Base-by-base conservation (phyloP, 2,113 vertebrate genomes). In the Naja naja region DNA sequence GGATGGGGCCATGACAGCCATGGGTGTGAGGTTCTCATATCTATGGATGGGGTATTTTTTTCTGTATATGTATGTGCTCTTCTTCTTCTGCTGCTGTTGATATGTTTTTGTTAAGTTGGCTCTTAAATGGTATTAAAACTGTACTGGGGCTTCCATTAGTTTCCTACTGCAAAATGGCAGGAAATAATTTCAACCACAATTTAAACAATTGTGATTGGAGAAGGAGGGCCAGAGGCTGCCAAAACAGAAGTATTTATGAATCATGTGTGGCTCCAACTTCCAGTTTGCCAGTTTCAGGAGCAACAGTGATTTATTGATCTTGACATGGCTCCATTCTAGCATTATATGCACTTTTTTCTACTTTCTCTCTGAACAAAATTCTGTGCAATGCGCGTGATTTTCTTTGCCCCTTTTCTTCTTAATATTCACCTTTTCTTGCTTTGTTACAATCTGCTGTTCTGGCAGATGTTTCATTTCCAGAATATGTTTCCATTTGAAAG, bases 401-500 rank as follows among this genome's bases (percentile, higher is more conserved):
- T 56, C 90, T 85, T 20, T 81, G 93, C 92, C 94, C 30, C 18
- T 9, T 94, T 93, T 92, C 45, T 92, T 95, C 89, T 69, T 69
- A 69, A 34, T 18, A 14, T 16, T 69, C 4, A 69, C 16, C 64
- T 90, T 95, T 45, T 43, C 45, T 64, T 85, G 92, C 95, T 94
- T 95, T 87, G 91, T 94, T 95, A 90, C 95, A 94, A 95, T 96
- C 86, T 94, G 94, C 88, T 95, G 55, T 88, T 95, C 89, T 93
- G 93, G 90, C 96, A 97, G 96, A 96, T 96, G 96, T 96, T 97
- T 96, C 96, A 94, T 96, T 95, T 96, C 96, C 93, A 96, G 94
- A 90, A 91, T 89, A 94, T 93, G 96, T 90, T 45, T 96, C 94
- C 88, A 85, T 34, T 88, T 86, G 49, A 95, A 95, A 92, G 94